Base-by-base conservation (phyloP, 2,113 vertebrate genomes). In the Melospiza melodia region DNA sequence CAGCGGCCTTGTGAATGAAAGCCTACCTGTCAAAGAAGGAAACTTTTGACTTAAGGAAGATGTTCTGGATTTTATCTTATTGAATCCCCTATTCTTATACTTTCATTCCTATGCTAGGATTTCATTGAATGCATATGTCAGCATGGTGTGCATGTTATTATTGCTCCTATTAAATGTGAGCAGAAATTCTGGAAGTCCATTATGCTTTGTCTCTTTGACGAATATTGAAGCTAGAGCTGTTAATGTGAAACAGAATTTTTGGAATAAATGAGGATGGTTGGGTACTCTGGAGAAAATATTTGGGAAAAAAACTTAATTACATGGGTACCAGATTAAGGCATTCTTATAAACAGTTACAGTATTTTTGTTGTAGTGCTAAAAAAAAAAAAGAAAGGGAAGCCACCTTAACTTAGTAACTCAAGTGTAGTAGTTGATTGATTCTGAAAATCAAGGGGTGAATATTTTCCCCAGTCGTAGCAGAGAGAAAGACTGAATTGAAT, bases 231-330 rank as follows among this genome's bases (percentile, higher is more conserved):
- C 52, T 87, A 48, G 21, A 4, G 0, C 28, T 63, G 68, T 77
- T 96, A 79, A 97, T 84, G 37, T 63, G 78, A 91, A 95, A 80
- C 39, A 93, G 84, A 92, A 58, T 89, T 74, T 74, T 87, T 65
- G 35, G 83, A 92, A 87, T 69, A 87, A 58, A 92, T 84, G 71
- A 80, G 82, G 78, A 81, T 92, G 52, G 41, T 75, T 16, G 66
- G 52, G 24, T 44, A 58, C 27, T 84, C 33, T 31, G 48, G 8
- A 84, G 13, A 25, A 86, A 68, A 43, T 83, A 81, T 62, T 59
- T 76, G 49, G 88, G 4, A 39, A 39, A 61, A 27, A 19, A 5
- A 2, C 35, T 94, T 92, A 85, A 91, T 94, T 90, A 86, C 7
- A 28, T 57, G 71, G 31, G 18, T 91, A 74, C 46, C 49, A 85